Evolutionary conservation across 1,140 invertebrate species (phyloP), one percentile per base, ranked within the genome.

Genomic region (Drosophila pandora): DNA sequence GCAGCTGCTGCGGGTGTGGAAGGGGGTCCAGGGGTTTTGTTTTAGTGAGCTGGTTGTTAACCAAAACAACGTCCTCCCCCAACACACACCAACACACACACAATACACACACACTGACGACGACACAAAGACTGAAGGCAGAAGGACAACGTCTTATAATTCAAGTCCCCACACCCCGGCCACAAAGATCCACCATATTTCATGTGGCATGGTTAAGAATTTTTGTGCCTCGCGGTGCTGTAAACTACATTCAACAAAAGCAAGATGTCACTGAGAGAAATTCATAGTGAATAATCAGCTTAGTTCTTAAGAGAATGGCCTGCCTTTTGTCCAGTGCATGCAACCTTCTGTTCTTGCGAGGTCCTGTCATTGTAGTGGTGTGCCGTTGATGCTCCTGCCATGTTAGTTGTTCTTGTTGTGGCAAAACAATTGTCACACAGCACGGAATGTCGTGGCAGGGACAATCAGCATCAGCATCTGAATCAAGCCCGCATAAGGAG

Each of bases 141-240:
- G 62, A 65, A 81, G 74, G 74, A 87, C 77, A 76, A 62, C 49
- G 68, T 76, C 73, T 76, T 76, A 76, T 75, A 76, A 76, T 74
- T 67, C 55, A 71, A 71, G 60, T 52, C 23, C 32, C 41, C 3
- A 28, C 21, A 41, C 45, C 52, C 12, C 37, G 45, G 61, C 47
- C 65, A 60, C 48, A 50, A 32, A 75, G 77, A 58, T 49, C 59
- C 39, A 76, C 74, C 72, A 76, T 70, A 81, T 87, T 87, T 81
- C 74, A 81, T 85, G 81, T 82, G 81, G 78, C 82, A 81, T 75
- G 81, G 77, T 82, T 87, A 87, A 85, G 83, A 85, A 85, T 84
- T 81, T 69, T 77, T 74, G 57, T 81, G 81, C 68, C 82, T 87
- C 72, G 73, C 73, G 73, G 73, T 76, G 72, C 72, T 76, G 73